Evolutionary conservation across 2,113 vertebrate species (phyloP), one percentile per base, ranked within the genome.

Genomic region (Ptychochromis oligacanthus): DNA sequence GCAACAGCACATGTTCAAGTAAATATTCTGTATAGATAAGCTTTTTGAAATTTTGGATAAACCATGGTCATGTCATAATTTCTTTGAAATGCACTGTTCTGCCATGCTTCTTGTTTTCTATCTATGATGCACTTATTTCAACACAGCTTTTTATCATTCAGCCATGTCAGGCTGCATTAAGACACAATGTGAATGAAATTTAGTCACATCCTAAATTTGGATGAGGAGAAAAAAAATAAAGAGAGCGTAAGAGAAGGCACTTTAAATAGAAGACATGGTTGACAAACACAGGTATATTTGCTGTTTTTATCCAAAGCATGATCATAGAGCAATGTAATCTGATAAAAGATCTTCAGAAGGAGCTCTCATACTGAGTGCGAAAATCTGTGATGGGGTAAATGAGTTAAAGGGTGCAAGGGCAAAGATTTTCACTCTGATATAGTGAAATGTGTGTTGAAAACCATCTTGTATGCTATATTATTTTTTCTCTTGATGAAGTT

Each of bases 61-160:
- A 64, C 57, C 3, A 54, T 1, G 0, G 14, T 5, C 34, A 36
- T 7, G 3, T 64, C 55, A 86, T 7, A 61, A 5, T 28, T 26
- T 72, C 22, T 58, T 77, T 76, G 15, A 88, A 84, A 80, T 70
- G 8, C 49, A 56, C 24, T 1, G 22, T 43, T 22, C 65, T 46
- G 22, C 18, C 22, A 36, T 4, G 4, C 56, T 56, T 40, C 7
- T 3, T 36, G 36, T 36, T 36, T 36, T 36, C 65, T 20, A 20
- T 70, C 46, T 54, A 17, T 40, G 22, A 75, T 56, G 61, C 75
- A 77, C 38, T 74, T 15, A 74, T 77, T 77, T 74, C 12, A 58
- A 57, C 57, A 17, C 7, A 54, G 28, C 26, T 61, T 81, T 83
- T 87, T 46, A 60, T 76, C 75, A 72, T 61, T 56, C 43, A 62